Base-by-base conservation (phyloP, 2,113 vertebrate genomes). In the Onychorhynchus coronatus region DNA sequence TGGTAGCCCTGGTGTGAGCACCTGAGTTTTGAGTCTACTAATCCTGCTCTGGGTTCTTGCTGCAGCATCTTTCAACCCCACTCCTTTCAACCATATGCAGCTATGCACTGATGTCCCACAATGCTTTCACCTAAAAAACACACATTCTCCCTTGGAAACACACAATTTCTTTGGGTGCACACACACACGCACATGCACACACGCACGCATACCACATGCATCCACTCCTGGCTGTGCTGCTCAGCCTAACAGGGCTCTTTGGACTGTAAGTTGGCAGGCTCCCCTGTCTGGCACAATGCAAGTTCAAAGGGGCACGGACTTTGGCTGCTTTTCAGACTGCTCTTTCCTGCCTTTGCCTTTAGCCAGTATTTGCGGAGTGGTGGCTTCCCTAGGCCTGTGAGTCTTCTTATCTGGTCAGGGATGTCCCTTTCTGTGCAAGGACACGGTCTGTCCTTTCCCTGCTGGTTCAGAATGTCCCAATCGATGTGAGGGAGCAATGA, bases 241-340 rank as follows among this genome's bases (percentile, higher is more conserved):
- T 83, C 41, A 58, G 77, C 8, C 33, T 42, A 33, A 27, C 47
- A 72, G 52, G 20, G 21, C 66, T 88, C 62, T 82, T 67, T 37
- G 50, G 52, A 25, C 71, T 35, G 58, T 19, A 70, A 94, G 46
- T 5, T 96, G 95, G 88, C 92, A 46, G 41, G 20, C 31, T 88
- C 71, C 44, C 62, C 66, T 23, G 53, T 62, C 44, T 1, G 0
- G 80, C 76, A 44, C 1, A 4, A 55, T 41, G 76, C 8, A 4
- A 68, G 93, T 86, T 92, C 83, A 84, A 81, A 79, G 80, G 80
- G 65, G 68, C 68, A 41, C 0, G 4, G 83, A 44, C 93, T 89
- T 81, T 78, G 93, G 94, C 91, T 78, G 83, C 76, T 86, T 81
- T 91, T 74, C 95, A 84, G 52, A 14, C 8, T 56, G 76, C 42